These are phyloP conservation scores for Drosophila albomicans DNA, from an alignment of 1,140 invertebrate genomes.

Conservation along the genomic window DNA sequence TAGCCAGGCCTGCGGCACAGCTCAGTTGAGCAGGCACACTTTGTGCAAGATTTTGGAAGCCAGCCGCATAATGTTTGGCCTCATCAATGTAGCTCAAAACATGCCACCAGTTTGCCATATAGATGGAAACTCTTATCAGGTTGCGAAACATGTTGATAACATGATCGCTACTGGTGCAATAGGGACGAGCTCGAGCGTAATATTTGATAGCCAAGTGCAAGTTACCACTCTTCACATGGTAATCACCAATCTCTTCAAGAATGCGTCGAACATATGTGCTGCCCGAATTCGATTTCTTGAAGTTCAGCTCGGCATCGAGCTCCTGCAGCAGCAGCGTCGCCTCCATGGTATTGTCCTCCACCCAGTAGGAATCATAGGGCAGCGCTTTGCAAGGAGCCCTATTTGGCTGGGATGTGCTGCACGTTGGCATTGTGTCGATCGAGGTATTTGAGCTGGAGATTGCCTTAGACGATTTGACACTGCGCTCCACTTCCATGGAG, in stretches of 20 bases:
- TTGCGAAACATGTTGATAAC: slow-evolving; percentile 67
- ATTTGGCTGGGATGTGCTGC: neutral
- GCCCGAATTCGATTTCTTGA: slow-evolving; percentile 64
- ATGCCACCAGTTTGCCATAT: slow-evolving; percentile 73
- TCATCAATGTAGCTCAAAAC: slow-evolving; percentile 71
- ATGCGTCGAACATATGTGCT: slow-evolving; percentile 56
- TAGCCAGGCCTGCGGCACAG: slow-evolving; percentile 62
- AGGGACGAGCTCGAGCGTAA: slow-evolving; percentile 59
- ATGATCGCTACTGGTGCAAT: slow-evolving; percentile 68
- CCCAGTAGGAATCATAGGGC: slow-evolving; percentile 35
- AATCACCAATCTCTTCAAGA: slow-evolving; percentile 70
- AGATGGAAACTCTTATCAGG: slow-evolving; percentile 63
- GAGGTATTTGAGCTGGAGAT: neutral
- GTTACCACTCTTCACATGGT: slow-evolving; percentile 64
- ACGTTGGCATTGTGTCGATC: neutral
- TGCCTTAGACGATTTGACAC: neutral
- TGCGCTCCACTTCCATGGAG: slow-evolving; percentile 14
- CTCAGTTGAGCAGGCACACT: slow-evolving; percentile 50
- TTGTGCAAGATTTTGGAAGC: slow-evolving; percentile 36
- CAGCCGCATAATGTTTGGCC: slow-evolving; percentile 62
- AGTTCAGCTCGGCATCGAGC: slow-evolving; percentile 65
- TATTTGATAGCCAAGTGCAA: slow-evolving; percentile 63
- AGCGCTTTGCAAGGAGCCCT: neutral
- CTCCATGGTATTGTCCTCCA: slow-evolving; percentile 61
- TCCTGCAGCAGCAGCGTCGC: slow-evolving; percentile 59